Percentiles rank a stretch among this genome's conserved stretches.
phyloP scores from a whole-genome alignment of 2,113 vertebrate genomes.

The rabbit (Oryctolagus cuniculus) region mOryCun1.1 NC_091432.1:186891001-186891500 shows the following conservation, averaged over 20 bases:
- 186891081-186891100: not conserved
- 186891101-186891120: not conserved
- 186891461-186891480: slow-evolving; percentile 16
- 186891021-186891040: not conserved
- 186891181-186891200: not conserved
- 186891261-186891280: slow-evolving; percentile 3
- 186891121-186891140: not conserved
- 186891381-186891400: not conserved
- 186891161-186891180: not conserved
- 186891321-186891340: slow-evolving; percentile 48
- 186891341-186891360: slow-evolving; percentile 56
- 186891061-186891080: not conserved
- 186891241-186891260: not conserved
- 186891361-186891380: slow-evolving; percentile 27
- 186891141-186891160: not conserved
- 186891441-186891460: not conserved
- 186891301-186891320: not conserved
- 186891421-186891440: slow-evolving; percentile 1
- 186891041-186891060: not conserved
- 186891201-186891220: slow-evolving; percentile 20
- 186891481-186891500: not conserved
- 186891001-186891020: slow-evolving; percentile 53
- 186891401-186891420: slow-evolving; percentile 30
- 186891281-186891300: not conserved
- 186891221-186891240: slow-evolving; percentile 20